These are phyloP conservation scores for Phycodurus eques DNA, from an alignment of 2,113 vertebrate genomes.

Conservation along the genomic window DNA sequence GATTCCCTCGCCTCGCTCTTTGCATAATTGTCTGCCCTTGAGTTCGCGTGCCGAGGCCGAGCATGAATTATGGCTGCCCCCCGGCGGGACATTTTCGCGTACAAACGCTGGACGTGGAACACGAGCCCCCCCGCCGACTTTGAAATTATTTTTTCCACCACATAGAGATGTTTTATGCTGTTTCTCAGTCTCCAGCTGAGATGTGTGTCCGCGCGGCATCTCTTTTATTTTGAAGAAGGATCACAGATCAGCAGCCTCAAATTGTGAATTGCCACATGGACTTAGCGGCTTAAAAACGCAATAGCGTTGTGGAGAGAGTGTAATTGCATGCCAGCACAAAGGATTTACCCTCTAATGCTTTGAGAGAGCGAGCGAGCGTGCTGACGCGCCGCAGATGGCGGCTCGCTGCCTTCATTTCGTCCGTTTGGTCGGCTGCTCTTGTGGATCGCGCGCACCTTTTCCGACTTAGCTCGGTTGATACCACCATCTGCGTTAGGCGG, in stretches of 20 bases:
- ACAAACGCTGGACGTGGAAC: neutral
- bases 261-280: constrained; percentile 59
- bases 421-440: constrained; percentile 57
- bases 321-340: constrained; percentile 75
- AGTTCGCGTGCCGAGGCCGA: constrained; percentile 1
- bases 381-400: constrained; percentile 65
- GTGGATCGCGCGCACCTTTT: constrained; percentile 50
- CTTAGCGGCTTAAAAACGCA: constrained; percentile 68
- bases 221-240: neutral
- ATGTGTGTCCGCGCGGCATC: neutral
- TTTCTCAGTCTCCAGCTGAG: too few relatives aligned
- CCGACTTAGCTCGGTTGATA: constrained; percentile 16
- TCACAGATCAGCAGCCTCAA: constrained; percentile 55
- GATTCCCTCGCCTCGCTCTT: constrained; percentile 1
- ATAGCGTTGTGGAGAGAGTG: constrained; percentile 50
- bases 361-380: constrained; percentile 41
- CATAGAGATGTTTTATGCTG: too few relatives aligned
- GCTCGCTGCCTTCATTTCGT: constrained; percentile 38
- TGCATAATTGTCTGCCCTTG: neutral
- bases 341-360: constrained; percentile 73
- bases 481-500: constrained; percentile 2
- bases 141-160: too few relatives aligned
- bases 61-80: neutral
- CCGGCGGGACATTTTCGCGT: neutral
- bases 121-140: too few relatives aligned